phyloP scores from a whole-genome alignment of 2,888 invertebrate genomes.

The Leistus spinibarbis region DNA sequence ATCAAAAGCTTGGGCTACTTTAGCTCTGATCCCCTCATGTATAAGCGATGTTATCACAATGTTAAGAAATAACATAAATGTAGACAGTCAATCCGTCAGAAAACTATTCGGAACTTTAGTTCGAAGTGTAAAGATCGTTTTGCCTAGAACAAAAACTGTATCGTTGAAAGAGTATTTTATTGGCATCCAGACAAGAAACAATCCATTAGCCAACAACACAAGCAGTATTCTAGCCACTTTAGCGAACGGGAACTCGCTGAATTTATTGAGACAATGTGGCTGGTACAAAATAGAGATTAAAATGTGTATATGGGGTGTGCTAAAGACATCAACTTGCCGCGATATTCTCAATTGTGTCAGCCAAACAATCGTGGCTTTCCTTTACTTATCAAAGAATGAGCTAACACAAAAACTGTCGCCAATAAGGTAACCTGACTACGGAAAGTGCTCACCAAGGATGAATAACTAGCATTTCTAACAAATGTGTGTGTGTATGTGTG shows the following conservation, averaged over 20 bases:
- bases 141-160: background rate
- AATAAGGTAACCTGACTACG: background rate
- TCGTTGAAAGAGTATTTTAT: background rate
- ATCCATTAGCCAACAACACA: background rate
- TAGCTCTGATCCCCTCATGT: no score
- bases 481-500: no score
- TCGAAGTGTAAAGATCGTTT: background rate
- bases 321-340: background rate
- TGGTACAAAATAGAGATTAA: background rate
- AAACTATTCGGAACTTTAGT: background rate
- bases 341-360: background rate
- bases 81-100: background rate
- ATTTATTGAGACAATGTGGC: background rate
- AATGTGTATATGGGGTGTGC: background rate
- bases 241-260: background rate
- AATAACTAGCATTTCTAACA: no score
- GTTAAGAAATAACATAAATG: background rate
- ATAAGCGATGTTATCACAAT: no score
- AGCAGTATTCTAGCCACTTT: background rate
- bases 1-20: no score
- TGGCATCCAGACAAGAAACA: background rate
- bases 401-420: background rate
- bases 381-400: background rate
- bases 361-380: background rate
- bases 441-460: background rate